Evolutionary conservation across 2,888 invertebrate species (phyloP).

Genomic region (Acanthoscelides obtectus): DNA sequence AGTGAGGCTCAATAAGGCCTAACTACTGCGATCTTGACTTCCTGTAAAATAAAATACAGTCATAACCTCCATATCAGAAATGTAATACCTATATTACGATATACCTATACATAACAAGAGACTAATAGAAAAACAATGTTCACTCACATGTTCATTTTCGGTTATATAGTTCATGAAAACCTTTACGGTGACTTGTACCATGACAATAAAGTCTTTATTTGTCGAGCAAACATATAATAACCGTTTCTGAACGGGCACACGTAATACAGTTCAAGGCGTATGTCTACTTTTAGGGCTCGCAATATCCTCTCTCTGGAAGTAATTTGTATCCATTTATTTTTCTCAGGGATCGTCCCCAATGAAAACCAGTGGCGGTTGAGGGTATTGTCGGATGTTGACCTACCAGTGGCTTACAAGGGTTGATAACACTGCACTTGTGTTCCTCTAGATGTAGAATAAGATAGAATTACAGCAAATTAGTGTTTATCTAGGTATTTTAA

Average conservation of each 20-base stretch:
- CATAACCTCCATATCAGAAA: too few relatives aligned
- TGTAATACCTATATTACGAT: too few relatives aligned
- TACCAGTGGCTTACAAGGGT: not conserved
- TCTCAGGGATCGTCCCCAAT: conserved; percentile 8
- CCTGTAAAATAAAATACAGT: too few relatives aligned
- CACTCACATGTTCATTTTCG: not conserved
- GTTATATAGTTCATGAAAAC: not conserved
- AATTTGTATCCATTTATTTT: conserved; percentile 46
- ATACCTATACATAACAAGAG: not conserved
- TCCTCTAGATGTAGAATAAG: too few relatives aligned
- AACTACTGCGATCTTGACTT: too few relatives aligned
- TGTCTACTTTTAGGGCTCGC: conserved; percentile 37
- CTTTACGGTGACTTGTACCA: not conserved
- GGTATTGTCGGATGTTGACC: not conserved
- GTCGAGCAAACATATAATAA: conserved; percentile 34
- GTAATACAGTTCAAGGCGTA: conserved; percentile 25
- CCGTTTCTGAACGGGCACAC: conserved; percentile 37
- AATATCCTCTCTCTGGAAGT: conserved; percentile 45
- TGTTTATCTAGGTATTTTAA: too few relatives aligned
- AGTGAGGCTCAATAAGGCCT: too few relatives aligned
- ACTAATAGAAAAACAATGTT: not conserved
- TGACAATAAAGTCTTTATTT: not conserved
- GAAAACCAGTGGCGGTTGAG: not conserved
- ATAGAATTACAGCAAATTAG: too few relatives aligned
- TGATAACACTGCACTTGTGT: too few relatives aligned